Conservation (phyloP, 2,888 invertebrate species). For the Agrenia bidenticulata region DNA sequence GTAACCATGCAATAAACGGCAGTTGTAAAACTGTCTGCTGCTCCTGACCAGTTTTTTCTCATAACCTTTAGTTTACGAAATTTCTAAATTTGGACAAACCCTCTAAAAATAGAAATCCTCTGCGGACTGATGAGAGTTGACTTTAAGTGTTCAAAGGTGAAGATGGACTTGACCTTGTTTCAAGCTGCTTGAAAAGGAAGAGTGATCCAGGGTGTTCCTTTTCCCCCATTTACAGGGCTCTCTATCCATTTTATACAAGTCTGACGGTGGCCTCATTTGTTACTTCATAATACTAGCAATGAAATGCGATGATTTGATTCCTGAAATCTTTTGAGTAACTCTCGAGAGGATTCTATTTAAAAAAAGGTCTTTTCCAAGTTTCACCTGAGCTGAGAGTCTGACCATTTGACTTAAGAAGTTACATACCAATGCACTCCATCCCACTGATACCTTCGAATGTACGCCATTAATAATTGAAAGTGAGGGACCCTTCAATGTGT, state of each 20-base stretch:
- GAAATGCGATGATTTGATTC: conserved; percentile 22
- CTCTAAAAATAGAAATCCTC: conserved; percentile 17
- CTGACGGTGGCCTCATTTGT: conserved; percentile 18
- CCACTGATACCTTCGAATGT: not conserved
- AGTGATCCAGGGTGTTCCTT: conserved; percentile 19
- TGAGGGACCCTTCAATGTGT: conserved; percentile 51
- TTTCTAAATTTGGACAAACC: conserved; percentile 3
- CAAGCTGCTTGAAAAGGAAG: not conserved
- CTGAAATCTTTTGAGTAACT: conserved; percentile 6
- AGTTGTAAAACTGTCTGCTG: conserved; percentile 12
- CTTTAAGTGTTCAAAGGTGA: too few relatives aligned
- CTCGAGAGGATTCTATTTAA: conserved; percentile 14
- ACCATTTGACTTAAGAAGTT: too few relatives aligned
- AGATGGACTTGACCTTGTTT: conserved; percentile 46
- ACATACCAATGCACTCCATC: too few relatives aligned
- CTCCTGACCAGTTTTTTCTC: conserved; percentile 9
- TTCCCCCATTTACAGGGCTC: not conserved
- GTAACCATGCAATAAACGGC: too few relatives aligned
- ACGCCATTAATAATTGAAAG: conserved; percentile 50
- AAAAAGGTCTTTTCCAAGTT: not conserved
- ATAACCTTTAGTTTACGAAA: conserved; percentile 4
- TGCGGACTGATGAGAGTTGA: not conserved
- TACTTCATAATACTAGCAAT: conserved; percentile 11
- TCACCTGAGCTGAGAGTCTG: too few relatives aligned
- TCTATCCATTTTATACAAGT: not conserved